Percentiles rank a stretch among this genome's conserved stretches.
phyloP scores from a whole-genome alignment of 2,888 invertebrate genomes.

The Eristalis pertinax region DNA sequence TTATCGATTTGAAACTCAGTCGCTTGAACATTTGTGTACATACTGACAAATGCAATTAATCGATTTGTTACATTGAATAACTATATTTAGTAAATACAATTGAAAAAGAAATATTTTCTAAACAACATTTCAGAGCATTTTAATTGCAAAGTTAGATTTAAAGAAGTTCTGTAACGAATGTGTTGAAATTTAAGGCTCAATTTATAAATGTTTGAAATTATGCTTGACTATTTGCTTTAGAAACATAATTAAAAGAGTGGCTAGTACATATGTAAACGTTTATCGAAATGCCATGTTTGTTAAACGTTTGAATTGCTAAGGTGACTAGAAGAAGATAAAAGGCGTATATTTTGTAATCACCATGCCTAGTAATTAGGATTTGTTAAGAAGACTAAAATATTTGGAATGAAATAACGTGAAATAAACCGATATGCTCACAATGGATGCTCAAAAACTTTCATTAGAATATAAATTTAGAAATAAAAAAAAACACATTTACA shows the following conservation, averaged over 20 bases:
- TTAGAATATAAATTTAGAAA: background rate
- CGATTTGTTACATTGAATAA: background rate
- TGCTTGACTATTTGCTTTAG: background rate
- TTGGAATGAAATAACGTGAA: background rate
- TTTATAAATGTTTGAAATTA: background rate
- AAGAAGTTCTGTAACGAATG: too few species aligned
- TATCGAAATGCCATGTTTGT: background rate
- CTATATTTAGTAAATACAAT: background rate
- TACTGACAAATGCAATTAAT: background rate
- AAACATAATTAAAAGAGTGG: background rate
- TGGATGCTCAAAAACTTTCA: background rate
- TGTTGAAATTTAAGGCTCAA: background rate
- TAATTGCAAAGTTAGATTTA: background rate
- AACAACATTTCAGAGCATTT: background rate
- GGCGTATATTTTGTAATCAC: background rate
- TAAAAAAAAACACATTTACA: background rate
- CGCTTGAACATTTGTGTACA: background rate
- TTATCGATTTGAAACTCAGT: background rate
- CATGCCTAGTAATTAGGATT: background rate
- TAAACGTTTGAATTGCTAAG: background rate
- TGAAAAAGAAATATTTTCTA: background rate
- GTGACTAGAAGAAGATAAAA: background rate
- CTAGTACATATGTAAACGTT: background rate
- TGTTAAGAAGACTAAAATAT: background rate
- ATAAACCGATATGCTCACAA: background rate